phyloP scores from a whole-genome alignment of 2,113 vertebrate genomes.

The Zosterops japonicus region DNA sequence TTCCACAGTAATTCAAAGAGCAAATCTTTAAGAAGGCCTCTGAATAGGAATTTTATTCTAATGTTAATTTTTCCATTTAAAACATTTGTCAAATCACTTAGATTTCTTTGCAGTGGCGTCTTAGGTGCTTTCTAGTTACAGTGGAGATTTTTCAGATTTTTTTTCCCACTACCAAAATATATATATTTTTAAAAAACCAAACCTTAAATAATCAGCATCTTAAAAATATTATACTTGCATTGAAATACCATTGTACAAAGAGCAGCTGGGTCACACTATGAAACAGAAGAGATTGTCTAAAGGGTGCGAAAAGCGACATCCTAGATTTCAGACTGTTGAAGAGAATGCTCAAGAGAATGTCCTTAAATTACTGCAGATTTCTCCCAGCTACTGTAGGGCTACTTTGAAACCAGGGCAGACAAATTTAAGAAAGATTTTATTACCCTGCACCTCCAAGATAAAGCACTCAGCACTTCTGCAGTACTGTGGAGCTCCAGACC shows the following conservation, averaged over 20 bases:
- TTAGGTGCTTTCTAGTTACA: neutral
- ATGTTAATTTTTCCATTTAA: neutral
- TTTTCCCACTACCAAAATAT: neutral
- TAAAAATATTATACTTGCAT: neutral
- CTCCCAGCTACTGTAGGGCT: neutral
- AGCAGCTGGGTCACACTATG: neutral
- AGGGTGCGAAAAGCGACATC: neutral
- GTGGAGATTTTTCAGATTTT: fast-evolving
- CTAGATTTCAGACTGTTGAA: neutral
- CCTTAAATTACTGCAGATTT: neutral
- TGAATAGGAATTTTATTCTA: neutral
- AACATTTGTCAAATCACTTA: neutral
- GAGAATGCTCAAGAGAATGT: neutral
- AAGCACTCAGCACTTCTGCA: neutral
- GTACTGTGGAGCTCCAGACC: neutral
- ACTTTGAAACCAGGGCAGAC: neutral
- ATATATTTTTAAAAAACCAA: neutral
- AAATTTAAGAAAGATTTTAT: neutral
- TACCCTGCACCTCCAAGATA: neutral
- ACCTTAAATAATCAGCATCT: neutral
- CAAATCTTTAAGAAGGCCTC: neutral
- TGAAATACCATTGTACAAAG: neutral
- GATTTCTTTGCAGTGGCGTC: neutral
- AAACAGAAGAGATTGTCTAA: neutral
- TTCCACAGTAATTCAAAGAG: neutral